A percentile compares a stretch with the other conserved stretches of the same genome.
Conservation (phyloP, 2,888 invertebrate genomes). For the Baronia brevicornis region DNA sequence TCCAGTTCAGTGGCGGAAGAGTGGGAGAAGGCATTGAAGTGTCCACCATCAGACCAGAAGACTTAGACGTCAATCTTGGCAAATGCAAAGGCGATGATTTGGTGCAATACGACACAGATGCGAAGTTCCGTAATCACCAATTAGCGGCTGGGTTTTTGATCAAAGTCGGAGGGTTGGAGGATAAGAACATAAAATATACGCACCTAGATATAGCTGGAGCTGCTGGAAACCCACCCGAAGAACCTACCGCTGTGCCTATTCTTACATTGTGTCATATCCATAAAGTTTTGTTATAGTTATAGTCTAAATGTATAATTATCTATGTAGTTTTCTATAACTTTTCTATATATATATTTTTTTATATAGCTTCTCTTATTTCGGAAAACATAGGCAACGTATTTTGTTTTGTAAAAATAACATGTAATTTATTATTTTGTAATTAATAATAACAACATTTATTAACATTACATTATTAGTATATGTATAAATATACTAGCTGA, state of each 20-base stretch:
- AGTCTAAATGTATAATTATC: neutral
- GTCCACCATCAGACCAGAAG: slow-evolving; percentile 81
- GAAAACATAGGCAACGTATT: no score
- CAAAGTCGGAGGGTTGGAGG: slow-evolving; percentile 86
- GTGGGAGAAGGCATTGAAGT: slow-evolving; percentile 86
- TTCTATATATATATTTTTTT: neutral
- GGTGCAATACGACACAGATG: slow-evolving; percentile 56
- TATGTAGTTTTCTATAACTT: no score
- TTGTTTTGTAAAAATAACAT: no score
- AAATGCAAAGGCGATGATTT: slow-evolving; percentile 88
- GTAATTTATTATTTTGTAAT: no score
- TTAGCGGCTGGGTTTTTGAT: slow-evolving; percentile 80
- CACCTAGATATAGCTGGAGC: slow-evolving; percentile 86
- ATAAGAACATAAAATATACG: slow-evolving; percentile 85
- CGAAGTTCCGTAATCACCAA: slow-evolving; percentile 64
- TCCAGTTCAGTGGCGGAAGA: slow-evolving; percentile 81
- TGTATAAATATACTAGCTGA: no score
- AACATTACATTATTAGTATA: no score
- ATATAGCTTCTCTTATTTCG: no score
- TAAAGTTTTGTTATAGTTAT: slow-evolving; percentile 43
- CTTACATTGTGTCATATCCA: slow-evolving; percentile 75
- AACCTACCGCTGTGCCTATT: slow-evolving; percentile 83
- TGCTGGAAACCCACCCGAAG: slow-evolving; percentile 79
- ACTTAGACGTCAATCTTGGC: slow-evolving; percentile 78
- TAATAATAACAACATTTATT: no score